Percentiles rank a stretch among this genome's conserved stretches.
Conservation (phyloP, 2,797 vertebrate genomes). For the Semaprochilodus insignis region DNA sequence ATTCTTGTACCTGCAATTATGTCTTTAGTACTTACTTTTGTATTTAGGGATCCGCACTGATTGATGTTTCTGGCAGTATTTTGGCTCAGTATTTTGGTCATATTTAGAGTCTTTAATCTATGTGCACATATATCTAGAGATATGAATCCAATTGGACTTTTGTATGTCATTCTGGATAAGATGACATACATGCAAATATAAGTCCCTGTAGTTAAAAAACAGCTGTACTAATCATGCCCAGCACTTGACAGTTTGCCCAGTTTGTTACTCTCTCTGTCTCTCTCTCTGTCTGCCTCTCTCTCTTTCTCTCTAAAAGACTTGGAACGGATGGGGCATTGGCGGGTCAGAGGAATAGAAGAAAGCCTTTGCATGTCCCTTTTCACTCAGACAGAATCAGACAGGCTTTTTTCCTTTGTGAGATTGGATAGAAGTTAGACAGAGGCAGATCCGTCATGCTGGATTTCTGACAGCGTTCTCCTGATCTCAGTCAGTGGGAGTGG, state of each 20-base stretch:
- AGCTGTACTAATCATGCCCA: not conserved
- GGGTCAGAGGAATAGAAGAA: conserved; percentile 45
- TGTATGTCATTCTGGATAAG: too few relatives aligned
- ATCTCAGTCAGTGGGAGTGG: conserved; percentile 12
- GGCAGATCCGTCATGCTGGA: conserved; percentile 6
- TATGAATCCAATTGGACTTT: too few relatives aligned
- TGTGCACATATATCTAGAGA: too few relatives aligned
- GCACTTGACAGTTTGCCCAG: not conserved
- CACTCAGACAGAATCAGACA: conserved; percentile 41
- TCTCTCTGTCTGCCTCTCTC: conserved; percentile 28
- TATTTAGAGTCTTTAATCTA: too few relatives aligned
- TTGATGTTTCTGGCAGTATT: too few relatives aligned
- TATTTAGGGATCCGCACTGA: too few relatives aligned
- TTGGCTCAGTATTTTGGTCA: too few relatives aligned
- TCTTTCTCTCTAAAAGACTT: not conserved
- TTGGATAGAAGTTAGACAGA: not conserved
- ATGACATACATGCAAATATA: too few relatives aligned
- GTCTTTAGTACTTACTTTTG: too few relatives aligned
- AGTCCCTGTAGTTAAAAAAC: too few relatives aligned
- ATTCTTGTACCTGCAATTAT: too few relatives aligned
- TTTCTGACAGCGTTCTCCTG: conserved; percentile 26
- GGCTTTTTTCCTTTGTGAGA: conserved; percentile 1
- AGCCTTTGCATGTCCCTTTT: conserved; percentile 25
- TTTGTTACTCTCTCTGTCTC: not conserved
- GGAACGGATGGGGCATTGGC: conserved; percentile 48